Evolutionary conservation across 2,797 vertebrate genomes (phyloP).

Genomic region (Cygnus olor): DNA sequence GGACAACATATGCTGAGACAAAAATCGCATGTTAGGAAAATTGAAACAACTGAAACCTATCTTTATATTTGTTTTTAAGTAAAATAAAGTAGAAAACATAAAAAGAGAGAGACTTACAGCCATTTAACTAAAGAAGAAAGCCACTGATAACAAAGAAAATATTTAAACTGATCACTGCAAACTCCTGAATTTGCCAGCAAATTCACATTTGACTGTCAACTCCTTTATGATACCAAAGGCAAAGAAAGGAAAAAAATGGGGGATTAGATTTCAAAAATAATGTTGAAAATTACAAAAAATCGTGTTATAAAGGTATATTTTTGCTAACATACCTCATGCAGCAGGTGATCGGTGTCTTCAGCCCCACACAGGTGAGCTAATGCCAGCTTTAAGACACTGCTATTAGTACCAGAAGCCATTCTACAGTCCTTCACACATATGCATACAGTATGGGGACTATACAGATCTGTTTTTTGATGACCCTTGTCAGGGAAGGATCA

Average conservation of each 20-base stretch:
- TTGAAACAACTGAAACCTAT: background rate
- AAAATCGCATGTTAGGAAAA: background rate
- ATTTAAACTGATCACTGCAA: background rate
- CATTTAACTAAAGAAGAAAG: background rate
- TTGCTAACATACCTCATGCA: background rate
- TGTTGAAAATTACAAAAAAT: background rate
- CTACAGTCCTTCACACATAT: background rate
- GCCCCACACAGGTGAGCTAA: background rate
- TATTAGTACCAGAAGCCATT: background rate
- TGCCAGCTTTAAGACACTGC: background rate
- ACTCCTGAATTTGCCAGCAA: background rate
- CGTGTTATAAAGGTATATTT: background rate
- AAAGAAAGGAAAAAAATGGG: too few relatives aligned
- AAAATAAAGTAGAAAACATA: background rate
- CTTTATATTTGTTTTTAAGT: background rate
- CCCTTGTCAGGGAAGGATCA: background rate
- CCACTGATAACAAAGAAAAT: background rate
- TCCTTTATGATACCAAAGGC: background rate
- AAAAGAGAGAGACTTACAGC: background rate
- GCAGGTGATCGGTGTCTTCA: background rate
- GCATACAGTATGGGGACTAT: background rate
- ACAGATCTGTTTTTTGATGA: background rate
- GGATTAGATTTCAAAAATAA: background rate
- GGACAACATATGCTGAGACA: background rate
- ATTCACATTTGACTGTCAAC: background rate